Evolutionary conservation across 2,888 invertebrate genomes (phyloP).

Genomic region (Crossocerus cetratus): DNA sequence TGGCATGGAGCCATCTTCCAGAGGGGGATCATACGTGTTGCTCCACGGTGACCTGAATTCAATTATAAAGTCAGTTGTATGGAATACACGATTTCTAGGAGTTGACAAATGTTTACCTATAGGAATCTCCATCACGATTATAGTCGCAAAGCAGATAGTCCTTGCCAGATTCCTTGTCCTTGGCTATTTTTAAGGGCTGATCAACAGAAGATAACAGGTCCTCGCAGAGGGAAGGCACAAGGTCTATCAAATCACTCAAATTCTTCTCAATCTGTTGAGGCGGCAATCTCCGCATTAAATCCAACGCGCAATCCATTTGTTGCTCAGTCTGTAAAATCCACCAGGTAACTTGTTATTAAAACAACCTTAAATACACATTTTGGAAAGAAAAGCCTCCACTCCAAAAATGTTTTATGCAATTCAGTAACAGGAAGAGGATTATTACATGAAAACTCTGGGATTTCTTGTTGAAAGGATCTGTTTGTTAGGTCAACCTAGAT

Average conservation of each 20-base stretch:
- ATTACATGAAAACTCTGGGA: no score
- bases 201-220: constrained; percentile 98
- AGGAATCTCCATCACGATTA: constrained; percentile 98
- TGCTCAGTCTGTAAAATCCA: constrained; percentile 82
- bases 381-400: no score
- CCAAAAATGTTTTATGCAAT: no score
- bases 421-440: no score
- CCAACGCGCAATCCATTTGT: constrained; percentile 99
- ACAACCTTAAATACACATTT: no score
- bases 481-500: no score
- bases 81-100: neutral
- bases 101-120: constrained; percentile 42
- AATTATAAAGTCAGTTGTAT: constrained; percentile 12
- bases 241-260: constrained; percentile 96
- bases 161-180: constrained; percentile 95
- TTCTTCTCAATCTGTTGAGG: constrained; percentile 99
- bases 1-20: constrained; percentile 99
- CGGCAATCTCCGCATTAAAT: constrained; percentile 98
- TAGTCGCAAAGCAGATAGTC: constrained; percentile 99
- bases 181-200: constrained; percentile 98
- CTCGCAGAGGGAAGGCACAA: constrained; percentile 97
- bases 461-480: no score
- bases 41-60: constrained; percentile 95
- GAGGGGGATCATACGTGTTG: constrained; percentile 97
- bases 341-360: neutral